Conservation (phyloP, 2,113 vertebrate genomes). For the Miniopterus natalensis region DNA sequence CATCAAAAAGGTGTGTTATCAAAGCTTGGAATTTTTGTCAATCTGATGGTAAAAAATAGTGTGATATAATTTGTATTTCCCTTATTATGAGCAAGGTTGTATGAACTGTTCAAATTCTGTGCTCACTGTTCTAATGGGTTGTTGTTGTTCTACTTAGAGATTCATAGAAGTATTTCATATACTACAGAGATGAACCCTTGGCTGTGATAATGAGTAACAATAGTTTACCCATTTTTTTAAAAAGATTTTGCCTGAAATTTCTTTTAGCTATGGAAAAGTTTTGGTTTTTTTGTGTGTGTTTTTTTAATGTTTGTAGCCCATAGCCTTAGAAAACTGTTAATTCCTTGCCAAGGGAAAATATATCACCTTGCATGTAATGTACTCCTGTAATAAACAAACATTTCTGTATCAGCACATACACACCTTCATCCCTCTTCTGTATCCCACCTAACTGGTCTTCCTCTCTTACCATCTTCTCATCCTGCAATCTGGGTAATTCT, state of each 20-base stretch:
- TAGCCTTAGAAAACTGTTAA: neutral
- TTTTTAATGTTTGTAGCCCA: neutral
- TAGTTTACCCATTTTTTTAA: neutral
- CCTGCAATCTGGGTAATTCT: neutral
- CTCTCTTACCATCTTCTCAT: neutral
- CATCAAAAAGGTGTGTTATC: neutral
- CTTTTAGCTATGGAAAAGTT: neutral
- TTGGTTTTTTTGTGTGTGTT: neutral
- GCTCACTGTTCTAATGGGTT: neutral
- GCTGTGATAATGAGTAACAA: neutral
- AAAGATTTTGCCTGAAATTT: neutral
- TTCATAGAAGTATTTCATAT: slow-evolving; percentile 6
- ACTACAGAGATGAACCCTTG: neutral
- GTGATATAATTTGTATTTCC: slow-evolving; percentile 1
- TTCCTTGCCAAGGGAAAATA: neutral
- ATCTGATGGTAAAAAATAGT: neutral
- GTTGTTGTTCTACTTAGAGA: slow-evolving; percentile 21
- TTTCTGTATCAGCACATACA: neutral
- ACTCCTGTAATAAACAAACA: neutral
- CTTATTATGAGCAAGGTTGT: neutral
- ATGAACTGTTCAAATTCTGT: slow-evolving; percentile 32
- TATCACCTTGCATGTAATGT: neutral
- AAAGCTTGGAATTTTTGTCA: slow-evolving; percentile 43
- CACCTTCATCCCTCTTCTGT: neutral
- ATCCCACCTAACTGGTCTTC: neutral